Evolutionary conservation across 1,140 invertebrate genomes (phyloP), one percentile per base, ranked within the genome.

Genomic region (Bombus haemorrhoidalis): DNA sequence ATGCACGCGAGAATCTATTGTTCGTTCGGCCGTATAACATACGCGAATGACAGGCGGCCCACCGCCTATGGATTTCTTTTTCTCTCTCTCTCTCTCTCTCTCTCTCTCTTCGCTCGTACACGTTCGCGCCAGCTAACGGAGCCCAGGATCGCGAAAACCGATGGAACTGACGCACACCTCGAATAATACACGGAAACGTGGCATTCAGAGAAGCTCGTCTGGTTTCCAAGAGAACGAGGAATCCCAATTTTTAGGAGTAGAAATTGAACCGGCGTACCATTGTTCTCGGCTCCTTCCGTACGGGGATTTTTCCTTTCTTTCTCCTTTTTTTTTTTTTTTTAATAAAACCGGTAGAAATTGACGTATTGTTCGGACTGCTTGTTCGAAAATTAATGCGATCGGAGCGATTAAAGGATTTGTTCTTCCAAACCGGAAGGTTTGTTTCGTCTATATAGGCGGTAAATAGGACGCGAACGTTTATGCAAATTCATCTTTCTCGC

Each of bases 161-260:
- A 81, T 81, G 80, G 69, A 43, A 81, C 71, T 41, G 64, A n/a
- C 47, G 15, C 66, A 57, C 66, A 57, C 79, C 79, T 77, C 18
- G 57, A 8, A 77, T 32, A 77, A 64, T 41, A 39, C 41, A n/a
- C 25, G 25, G 32, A 32, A 41, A 77, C 37, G 28, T 62, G 28
- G 15, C 37, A 39, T 77, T 77, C 13, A 28, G 25, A 6, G 25
- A 59, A 59, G 25, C 37, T 18, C 32, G 3, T n/a, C 28, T 25
- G 12, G 15, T 39, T 39, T 62, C 1, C 13, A 25, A 18, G 75
- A 77, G 73, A 12, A 53, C 32, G 10, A 10, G n/a, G 18, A 53
- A 47, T 53, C 41, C 15, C 10, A 53, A 53, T 47, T 74, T 74
- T 74, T 53, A 47, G 25, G 10, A n/a, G 22, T 1, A 13, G 13